phyloP scores from a whole-genome alignment of 1,140 invertebrate genomes.

The Diprion similis region DNA sequence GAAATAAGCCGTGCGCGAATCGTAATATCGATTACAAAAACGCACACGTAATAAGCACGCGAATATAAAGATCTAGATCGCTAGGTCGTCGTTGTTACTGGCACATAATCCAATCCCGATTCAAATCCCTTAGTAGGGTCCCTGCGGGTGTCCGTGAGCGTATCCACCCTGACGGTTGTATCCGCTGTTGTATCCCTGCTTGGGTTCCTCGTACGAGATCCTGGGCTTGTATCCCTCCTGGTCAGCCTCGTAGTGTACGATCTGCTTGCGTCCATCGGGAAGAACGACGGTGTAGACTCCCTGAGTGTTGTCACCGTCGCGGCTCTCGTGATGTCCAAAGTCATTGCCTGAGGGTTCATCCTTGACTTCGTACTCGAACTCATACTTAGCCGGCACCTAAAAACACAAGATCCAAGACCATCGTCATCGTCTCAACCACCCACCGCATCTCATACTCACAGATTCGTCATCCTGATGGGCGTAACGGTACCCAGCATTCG shows the following conservation, averaged over 20 bases:
- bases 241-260: constrained; percentile 81
- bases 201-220: constrained; percentile 74
- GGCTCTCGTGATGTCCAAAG: constrained; percentile 75
- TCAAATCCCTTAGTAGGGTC: constrained; percentile 31
- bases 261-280: constrained; percentile 79
- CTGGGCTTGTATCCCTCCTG: constrained; percentile 78
- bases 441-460: background rate
- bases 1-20: no score
- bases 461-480: background rate
- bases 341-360: constrained; percentile 74
- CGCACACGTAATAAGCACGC: no score
- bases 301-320: constrained; percentile 70
- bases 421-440: background rate
- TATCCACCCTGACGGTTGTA: constrained; percentile 18
- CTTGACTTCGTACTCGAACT: constrained; percentile 77
- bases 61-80: background rate
- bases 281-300: constrained; percentile 77
- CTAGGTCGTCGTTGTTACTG: constrained; percentile 7
- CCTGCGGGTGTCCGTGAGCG: constrained; percentile 13
- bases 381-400: constrained; percentile 74
- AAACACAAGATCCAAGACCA: constrained; percentile 1
- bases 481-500: background rate
- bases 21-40: no score
- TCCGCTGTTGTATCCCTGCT: constrained; percentile 53
- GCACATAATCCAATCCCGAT: background rate